These are phyloP conservation scores for Oxyteleia sp. DNA, from an alignment of 2,888 invertebrate species.

Conservation along the genomic window DNA sequence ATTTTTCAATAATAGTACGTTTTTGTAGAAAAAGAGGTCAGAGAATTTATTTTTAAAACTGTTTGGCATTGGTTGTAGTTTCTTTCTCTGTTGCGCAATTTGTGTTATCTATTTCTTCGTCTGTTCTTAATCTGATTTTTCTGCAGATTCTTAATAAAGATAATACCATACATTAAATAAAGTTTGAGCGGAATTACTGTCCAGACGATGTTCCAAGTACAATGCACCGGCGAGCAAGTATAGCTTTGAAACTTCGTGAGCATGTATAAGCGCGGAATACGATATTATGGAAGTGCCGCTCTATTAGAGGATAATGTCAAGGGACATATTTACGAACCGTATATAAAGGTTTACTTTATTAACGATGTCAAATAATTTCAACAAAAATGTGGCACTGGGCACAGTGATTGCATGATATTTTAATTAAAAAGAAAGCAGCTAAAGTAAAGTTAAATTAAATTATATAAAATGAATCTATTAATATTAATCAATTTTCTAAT, in stretches of 20 bases:
- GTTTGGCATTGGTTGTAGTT: no score
- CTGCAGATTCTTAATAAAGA: slow-evolving; percentile 17
- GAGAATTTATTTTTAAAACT: no score
- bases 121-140: slow-evolving; percentile 4
- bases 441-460: no score
- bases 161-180: slow-evolving; percentile 21
- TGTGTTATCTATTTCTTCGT: slow-evolving; percentile 1
- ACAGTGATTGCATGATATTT: no score
- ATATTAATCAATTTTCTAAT: no score
- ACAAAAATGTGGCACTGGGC: slow-evolving; percentile 21
- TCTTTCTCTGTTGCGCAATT: no score
- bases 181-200: slow-evolving; percentile 36
- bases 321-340: slow-evolving; percentile 60
- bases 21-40: no score
- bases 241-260: no score
- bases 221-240: slow-evolving; percentile 5
- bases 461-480: no score
- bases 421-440: no score
- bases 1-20: no score
- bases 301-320: slow-evolving; percentile 58
- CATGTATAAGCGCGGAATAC: slow-evolving; percentile 43
- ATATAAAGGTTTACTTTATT: slow-evolving; percentile 47
- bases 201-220: slow-evolving; percentile 23
- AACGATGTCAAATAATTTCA: slow-evolving; percentile 49
- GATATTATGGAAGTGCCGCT: slow-evolving; percentile 43